These are phyloP conservation scores for Himalopsyche phryganea DNA, from an alignment of 1,140 invertebrate species.

Conservation along the genomic window DNA sequence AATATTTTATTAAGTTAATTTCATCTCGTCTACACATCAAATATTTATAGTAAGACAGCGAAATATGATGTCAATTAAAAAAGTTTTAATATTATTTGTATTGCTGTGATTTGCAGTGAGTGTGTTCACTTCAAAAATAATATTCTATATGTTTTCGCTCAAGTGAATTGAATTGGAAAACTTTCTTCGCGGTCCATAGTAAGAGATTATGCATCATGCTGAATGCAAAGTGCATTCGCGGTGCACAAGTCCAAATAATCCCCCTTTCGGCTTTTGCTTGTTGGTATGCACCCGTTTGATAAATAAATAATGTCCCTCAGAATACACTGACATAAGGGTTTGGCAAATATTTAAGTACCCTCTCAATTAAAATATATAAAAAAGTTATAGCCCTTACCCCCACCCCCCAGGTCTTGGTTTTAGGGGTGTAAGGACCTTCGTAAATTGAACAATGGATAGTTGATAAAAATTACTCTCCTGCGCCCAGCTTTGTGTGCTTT, in stretches of 20 bases:
- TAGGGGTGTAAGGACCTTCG: background rate
- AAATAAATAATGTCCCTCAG: conserved; percentile 36
- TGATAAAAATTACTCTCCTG: conserved; percentile 34
- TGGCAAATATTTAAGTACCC: conserved; percentile 36
- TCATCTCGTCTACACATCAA: too few species aligned
- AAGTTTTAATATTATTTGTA: too few species aligned
- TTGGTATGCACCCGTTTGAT: conserved; percentile 34
- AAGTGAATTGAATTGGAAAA: too few species aligned
- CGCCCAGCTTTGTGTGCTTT: conserved; percentile 30
- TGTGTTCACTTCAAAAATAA: too few species aligned
- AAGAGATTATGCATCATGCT: background rate
- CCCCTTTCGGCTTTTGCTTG: conserved; percentile 20
- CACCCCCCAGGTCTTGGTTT: background rate
- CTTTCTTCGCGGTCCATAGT: too few species aligned
- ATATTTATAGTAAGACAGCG: too few species aligned
- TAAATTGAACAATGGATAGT: conserved; percentile 33
- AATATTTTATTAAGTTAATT: too few species aligned
- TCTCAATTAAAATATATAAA: conserved; percentile 36
- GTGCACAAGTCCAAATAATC: conserved; percentile 15
- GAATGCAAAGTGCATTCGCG: background rate
- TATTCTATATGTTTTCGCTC: too few species aligned
- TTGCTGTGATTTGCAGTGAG: too few species aligned
- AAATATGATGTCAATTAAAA: too few species aligned
- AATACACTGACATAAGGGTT: conserved; percentile 36
- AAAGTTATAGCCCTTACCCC: conserved; percentile 29